Evolutionary conservation across 2,888 invertebrate genomes (phyloP).

Genomic region (Amblyteles armatorius): DNA sequence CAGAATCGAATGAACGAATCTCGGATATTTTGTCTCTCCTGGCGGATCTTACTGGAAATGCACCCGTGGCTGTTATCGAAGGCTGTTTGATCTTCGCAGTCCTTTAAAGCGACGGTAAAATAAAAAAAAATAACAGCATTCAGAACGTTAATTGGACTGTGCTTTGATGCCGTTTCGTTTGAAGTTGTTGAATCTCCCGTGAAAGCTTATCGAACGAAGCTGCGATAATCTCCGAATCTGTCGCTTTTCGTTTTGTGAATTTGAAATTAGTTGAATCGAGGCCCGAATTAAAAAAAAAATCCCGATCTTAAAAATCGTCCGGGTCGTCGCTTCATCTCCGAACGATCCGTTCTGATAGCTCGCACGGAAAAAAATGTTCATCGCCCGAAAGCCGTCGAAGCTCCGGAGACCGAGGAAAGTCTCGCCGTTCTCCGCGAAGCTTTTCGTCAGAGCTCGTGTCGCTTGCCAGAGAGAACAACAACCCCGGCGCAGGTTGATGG

Average conservation of each 20-base stretch:
- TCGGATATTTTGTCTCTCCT: neutral
- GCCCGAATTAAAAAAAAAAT: too few relatives aligned
- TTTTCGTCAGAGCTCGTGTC: neutral
- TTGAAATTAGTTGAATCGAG: too few relatives aligned
- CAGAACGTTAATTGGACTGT: neutral
- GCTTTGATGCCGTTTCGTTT: conserved; percentile 14
- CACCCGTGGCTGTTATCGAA: neutral
- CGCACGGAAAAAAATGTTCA: neutral
- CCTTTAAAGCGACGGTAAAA: conserved; percentile 1
- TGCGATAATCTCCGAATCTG: neutral
- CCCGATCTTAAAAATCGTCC: neutral
- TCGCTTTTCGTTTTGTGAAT: too few relatives aligned
- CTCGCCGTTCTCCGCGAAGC: neutral
- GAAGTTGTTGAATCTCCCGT: neutral
- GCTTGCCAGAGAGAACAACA: neutral
- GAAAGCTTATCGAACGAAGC: neutral
- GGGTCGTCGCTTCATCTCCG: neutral
- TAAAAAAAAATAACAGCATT: too few relatives aligned
- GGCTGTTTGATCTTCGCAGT: neutral
- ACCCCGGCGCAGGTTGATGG: neutral
- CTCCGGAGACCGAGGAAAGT: neutral
- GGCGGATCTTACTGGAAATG: neutral
- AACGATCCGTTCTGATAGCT: neutral
- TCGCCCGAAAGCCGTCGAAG: neutral
- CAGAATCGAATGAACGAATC: neutral